Base-by-base conservation (phyloP, 2,113 vertebrate genomes). In the Xerus inauris region DNA sequence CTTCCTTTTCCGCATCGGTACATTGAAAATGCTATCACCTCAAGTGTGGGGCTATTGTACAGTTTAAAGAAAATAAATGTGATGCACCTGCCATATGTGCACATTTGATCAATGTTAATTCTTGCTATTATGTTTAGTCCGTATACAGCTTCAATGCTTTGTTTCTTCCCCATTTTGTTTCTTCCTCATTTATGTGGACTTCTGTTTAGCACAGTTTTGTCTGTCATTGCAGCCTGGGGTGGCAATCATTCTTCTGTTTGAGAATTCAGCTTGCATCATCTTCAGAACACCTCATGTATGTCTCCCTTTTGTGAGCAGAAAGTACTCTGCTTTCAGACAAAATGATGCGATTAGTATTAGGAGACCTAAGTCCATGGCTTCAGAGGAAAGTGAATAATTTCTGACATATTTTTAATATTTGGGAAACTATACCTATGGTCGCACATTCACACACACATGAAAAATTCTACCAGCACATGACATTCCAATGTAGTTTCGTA, bases 281-380 rank as follows among this genome's bases (percentile, higher is more conserved):
- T 80, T 57, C 2, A 7, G 16, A 24, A 62, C 1, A 8, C 54
- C 40, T 47, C 0, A 0, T 16, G 3, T 81, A 4, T 89, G 9
- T 73, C 13, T 81, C 42, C 32, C 14, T 40, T 26, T 1, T 20
- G 19, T 9, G 42, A 79, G 8, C 24, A 87, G 13, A 71, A 28
- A 4, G 5, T 7, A 10, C 32, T 83, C 32, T 62, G 47, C 49
- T 86, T 91, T 84, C 54, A 90, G 92, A 59, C 12, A 95, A 76
- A 65, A 88, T 14, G 12, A 47, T 54, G 51, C 90, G 45, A 28
- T 84, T 12, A 72, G 5, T 64, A 24, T 54, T 30, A 47, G 49
- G 14, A 4, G 3, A 2, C 45, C 54, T 87, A 51, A 84, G 3
- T 79, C 4, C 11, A 28, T 85, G 30, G 79, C 54, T 47, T 93